Evolutionary conservation across 2,797 vertebrate genomes (phyloP), one percentile per base, ranked within the genome.

Genomic region (Lagorchestes hirsutus): DNA sequence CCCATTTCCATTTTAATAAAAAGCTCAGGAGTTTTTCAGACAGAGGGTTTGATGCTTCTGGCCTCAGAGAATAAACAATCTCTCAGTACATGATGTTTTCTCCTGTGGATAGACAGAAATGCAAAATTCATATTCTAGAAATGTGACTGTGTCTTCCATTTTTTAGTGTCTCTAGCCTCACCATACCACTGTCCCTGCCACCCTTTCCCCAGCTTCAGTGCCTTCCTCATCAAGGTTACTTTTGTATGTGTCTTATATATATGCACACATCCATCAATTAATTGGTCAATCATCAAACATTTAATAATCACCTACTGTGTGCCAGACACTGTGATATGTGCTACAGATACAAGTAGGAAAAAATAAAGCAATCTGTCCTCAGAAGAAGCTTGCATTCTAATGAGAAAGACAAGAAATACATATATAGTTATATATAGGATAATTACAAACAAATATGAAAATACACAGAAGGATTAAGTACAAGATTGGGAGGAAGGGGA

Each of bases 41-140:
- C 40, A 46, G 22, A 82, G 40, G 46, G 40, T 82, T 46, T 82
- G 74, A 82, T 82, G 27, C 22, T 24, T 46, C 74, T 46, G 22
- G 10, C 6, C 18, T 24, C 10, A 4, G 40, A 82, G n/a, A 82
- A 10, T 46, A 24, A 74, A 9, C 74, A 92, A 52, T 24, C 58
- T 74, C 12, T 22, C 56, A 58, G 87, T 1, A 8, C 55, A n/a
- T 10, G 54, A 24, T 5, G 16, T 31, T 50, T 93, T 24, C 46
- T 59, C 92, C 91, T 29, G 46, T 29, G 82, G 59, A 94, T 28
- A 74, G 95, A 97, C 74, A 94, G 93, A 67, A 46, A 90, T 54
- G 56, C 34, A 82, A 93, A 46, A 94, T 96, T 24, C 56, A 50
- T 46, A 5, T 24, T 91, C 46, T 31, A 52, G 92, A 91, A 54